Base-by-base conservation (phyloP, 2,113 vertebrate genomes). In the Malaclemys terrapin region DNA sequence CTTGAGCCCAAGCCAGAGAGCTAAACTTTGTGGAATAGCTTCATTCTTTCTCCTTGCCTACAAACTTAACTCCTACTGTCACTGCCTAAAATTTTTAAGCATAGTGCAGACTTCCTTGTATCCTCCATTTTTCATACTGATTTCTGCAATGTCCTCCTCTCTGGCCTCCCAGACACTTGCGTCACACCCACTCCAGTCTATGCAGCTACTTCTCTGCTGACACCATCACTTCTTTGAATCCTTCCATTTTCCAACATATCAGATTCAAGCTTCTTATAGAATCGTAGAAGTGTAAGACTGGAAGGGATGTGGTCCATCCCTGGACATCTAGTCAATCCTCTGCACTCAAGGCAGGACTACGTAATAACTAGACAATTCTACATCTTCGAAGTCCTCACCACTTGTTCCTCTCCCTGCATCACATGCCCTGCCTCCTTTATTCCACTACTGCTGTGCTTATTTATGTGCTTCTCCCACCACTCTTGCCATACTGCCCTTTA, bases 401-500 rank as follows among this genome's bases (percentile, higher is more conserved):
- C 2, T 8, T 52, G 6, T 14, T 49, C 29, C 12, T 50, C 12
- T 3, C 29, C 5, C 16, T 62, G 47, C 6, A 45, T 50, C 7
- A 19, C 49, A 10, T 4, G 2, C 5, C 1, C 3, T 53, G 11
- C 13, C 13, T 25, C 8, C 7, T 38, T 87, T 22, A 54, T 4
- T 35, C 16, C 6, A 1, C 6, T 5, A 2, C 35, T 29, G 0
- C 59, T 85, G 16, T 88, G 82, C 93, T 91, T 88, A 6, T 89
- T 87, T 87, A 47, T 80, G 62, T 54, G 13, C n/a, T 79, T 57
- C 54, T 84, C 91, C 94, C 50, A 0, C 38, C 95, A 79, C 79
- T 91, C 75, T 6, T 94, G 81, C 83, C 50, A 12, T 1, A 0
- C 10, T 96, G 94, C 88, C 95, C 90, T 93, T 96, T 92, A 14